Evolutionary conservation across 2,113 vertebrate genomes (phyloP).

Genomic region (Stigmatopora argus): DNA sequence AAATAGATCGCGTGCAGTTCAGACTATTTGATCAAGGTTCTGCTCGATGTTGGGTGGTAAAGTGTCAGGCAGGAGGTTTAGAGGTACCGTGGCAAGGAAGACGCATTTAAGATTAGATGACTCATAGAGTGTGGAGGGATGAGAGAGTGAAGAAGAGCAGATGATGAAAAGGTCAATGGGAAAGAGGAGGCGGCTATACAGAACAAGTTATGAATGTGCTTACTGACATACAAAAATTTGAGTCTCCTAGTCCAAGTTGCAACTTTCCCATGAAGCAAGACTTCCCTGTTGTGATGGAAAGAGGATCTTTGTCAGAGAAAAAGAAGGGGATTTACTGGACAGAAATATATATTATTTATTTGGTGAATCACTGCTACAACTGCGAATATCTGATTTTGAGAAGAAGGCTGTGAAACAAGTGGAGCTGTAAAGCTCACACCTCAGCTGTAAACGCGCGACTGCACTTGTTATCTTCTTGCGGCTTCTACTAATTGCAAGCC

Average conservation of each 20-base stretch:
- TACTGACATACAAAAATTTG: too few species aligned
- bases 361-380: background rate
- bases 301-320: too few species aligned
- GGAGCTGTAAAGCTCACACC: conserved; percentile 48
- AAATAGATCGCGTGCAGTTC: conserved; percentile 7
- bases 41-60: conserved; percentile 10
- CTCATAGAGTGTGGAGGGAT: conserved; percentile 44
- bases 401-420: conserved; percentile 10
- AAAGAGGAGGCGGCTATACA: conserved; percentile 27
- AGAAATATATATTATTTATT: too few species aligned
- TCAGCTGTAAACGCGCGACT: conserved; percentile 48
- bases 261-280: too few species aligned
- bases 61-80: background rate
- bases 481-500: conserved; percentile 52
- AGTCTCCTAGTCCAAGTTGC: too few species aligned
- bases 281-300: too few species aligned
- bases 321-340: background rate
- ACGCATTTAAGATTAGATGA: conserved; percentile 55
- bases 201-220: background rate
- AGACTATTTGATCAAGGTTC: conserved; percentile 12
- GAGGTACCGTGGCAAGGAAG: background rate
- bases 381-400: background rate
- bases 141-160: conserved; percentile 24
- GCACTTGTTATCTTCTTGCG: conserved; percentile 61
- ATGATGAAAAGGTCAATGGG: conserved; percentile 21